Conservation (phyloP, 2,888 invertebrate genomes). For the Philhelius pedissequus region DNA sequence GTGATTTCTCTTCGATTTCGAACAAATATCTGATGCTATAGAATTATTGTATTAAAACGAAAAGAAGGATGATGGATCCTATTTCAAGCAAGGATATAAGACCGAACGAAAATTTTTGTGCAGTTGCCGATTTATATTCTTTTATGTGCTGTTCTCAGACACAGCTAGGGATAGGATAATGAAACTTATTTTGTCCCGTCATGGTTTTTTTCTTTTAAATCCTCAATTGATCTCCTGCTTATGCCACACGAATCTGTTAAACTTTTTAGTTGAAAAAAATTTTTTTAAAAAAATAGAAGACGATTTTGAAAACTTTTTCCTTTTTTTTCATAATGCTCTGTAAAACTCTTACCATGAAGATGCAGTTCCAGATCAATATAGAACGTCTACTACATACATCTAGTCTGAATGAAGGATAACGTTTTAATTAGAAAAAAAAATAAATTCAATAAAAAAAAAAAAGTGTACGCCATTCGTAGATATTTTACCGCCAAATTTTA, state of each 20-base stretch:
- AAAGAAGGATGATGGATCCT: slow-evolving; percentile 11
- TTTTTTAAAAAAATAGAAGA: neutral
- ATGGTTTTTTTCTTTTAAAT: slow-evolving; percentile 14
- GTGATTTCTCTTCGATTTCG: slow-evolving; percentile 56
- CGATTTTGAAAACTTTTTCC: slow-evolving; percentile 39
- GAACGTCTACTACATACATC: no score
- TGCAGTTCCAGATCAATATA: neutral
- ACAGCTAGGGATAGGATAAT: slow-evolving; percentile 10
- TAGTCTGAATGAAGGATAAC: no score
- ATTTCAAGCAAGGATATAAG: neutral
- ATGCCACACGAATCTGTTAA: neutral
- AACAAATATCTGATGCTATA: neutral
- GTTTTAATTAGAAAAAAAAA: no score
- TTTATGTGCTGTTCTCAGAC: neutral
- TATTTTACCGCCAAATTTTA: no score
- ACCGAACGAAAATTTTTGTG: slow-evolving; percentile 5
- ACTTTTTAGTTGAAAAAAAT: no score
- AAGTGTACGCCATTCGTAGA: no score
- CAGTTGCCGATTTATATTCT: slow-evolving; percentile 8
- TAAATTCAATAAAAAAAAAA: no score
- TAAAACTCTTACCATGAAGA: neutral
- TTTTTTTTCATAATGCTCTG: slow-evolving; percentile 14
- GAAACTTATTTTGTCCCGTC: slow-evolving; percentile 31
- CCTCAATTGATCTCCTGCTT: neutral
- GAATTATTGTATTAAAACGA: slow-evolving; percentile 5